phyloP scores from a whole-genome alignment of 2,797 vertebrate species.

The Chaunax sp. region DNA sequence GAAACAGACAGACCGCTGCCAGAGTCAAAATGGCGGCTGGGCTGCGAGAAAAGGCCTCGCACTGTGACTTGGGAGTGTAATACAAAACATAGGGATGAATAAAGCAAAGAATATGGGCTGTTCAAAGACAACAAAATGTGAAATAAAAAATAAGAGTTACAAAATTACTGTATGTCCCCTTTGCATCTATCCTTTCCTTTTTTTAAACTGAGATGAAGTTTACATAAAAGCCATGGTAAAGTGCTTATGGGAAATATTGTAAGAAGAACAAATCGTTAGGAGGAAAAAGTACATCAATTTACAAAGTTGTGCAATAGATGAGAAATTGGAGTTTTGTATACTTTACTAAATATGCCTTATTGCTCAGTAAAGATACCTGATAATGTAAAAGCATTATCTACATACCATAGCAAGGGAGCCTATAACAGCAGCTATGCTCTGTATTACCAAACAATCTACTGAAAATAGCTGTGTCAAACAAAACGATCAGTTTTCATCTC shows the following conservation, averaged over 20 bases:
- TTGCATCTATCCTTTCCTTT: not conserved
- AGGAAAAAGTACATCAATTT: not conserved
- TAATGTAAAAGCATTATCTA: constrained; percentile 5
- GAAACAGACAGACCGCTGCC: constrained; percentile 68
- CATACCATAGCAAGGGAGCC: not conserved
- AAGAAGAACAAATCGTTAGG: not conserved
- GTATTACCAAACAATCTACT: too few species aligned
- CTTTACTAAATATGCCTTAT: too few species aligned
- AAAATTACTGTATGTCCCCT: not conserved
- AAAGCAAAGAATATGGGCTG: constrained; percentile 22
- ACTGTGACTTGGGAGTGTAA: constrained; percentile 49
- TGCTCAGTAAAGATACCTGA: too few species aligned
- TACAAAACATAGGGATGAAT: constrained; percentile 29
- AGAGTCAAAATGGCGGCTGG: constrained; percentile 75
- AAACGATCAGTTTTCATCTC: not conserved
- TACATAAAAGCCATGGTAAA: not conserved
- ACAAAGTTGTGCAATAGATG: constrained; percentile 10
- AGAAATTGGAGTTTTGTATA: not conserved
- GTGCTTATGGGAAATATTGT: not conserved
- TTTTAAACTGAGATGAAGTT: not conserved
- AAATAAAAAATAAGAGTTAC: constrained; percentile 27
- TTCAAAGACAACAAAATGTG: constrained; percentile 37
- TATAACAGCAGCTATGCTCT: not conserved
- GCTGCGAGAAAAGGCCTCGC: constrained; percentile 52
- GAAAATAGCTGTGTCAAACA: not conserved